These are phyloP conservation scores for Trissolcus basalis DNA, from an alignment of 1,140 invertebrate genomes.

Conservation along the genomic window DNA sequence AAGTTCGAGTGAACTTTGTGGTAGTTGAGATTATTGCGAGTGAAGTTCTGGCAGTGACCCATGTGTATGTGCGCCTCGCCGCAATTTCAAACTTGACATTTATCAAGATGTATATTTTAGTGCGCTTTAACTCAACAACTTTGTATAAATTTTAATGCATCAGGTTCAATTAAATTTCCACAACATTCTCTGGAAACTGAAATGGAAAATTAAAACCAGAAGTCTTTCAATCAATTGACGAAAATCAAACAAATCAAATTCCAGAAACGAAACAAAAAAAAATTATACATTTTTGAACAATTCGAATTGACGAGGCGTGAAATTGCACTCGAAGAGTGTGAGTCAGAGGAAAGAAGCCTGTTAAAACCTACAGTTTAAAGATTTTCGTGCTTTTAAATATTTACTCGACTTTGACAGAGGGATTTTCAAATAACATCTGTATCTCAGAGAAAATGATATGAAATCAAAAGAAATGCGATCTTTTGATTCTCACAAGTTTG, in stretches of 20 bases:
- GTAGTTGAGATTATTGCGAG: constrained; percentile 37
- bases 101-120: constrained; percentile 38
- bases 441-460: too few relatives aligned
- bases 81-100: constrained; percentile 53
- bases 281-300: too few relatives aligned
- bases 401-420: too few relatives aligned
- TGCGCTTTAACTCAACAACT: constrained; percentile 15
- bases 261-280: too few relatives aligned
- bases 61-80: constrained; percentile 14
- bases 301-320: too few relatives aligned
- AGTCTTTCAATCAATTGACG: background rate
- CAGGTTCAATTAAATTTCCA: constrained; percentile 7
- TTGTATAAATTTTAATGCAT: constrained; percentile 15
- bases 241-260: background rate
- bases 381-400: too few relatives aligned
- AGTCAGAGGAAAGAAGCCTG: too few relatives aligned
- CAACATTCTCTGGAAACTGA: background rate
- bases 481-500: too few relatives aligned
- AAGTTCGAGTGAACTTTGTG: constrained; percentile 46
- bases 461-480: too few relatives aligned
- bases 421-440: too few relatives aligned
- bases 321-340: too few relatives aligned
- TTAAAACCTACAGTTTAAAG: too few relatives aligned
- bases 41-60: constrained; percentile 41
- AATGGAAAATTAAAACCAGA: background rate